These are phyloP conservation scores for Glossophaga mutica DNA, from an alignment of 2,797 vertebrate species.

Conservation along the genomic window DNA sequence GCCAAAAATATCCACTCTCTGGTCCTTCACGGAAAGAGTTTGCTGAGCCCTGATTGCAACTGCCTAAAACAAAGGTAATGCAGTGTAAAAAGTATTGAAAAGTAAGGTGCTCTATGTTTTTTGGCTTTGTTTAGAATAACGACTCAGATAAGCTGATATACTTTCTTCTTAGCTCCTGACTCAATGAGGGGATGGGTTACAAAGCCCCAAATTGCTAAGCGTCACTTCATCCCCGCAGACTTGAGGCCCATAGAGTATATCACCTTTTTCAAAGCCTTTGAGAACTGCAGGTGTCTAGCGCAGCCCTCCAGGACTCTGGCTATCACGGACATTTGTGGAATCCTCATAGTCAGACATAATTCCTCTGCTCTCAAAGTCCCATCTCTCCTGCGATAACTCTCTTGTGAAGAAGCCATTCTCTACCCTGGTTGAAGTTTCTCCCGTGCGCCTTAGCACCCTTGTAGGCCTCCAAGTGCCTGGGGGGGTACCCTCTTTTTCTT, in stretches of 20 bases:
- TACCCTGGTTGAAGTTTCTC: background rate
- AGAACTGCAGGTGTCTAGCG: background rate
- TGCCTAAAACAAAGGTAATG: background rate
- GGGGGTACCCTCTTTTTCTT: background rate
- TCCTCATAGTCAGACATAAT: background rate
- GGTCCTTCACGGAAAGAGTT: background rate
- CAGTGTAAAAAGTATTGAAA: background rate
- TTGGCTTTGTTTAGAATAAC: background rate
- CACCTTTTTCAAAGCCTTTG: background rate
- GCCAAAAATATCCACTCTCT: background rate
- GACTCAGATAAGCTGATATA: background rate
- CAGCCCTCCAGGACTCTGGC: background rate
- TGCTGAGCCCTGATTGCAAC: background rate
- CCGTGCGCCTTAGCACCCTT: accelerated
- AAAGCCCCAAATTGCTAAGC: background rate
- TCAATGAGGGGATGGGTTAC: background rate
- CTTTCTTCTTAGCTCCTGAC: background rate
- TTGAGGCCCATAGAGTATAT: background rate
- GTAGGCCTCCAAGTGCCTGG: too few species aligned
- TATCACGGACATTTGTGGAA: background rate
- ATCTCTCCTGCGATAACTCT: accelerated
- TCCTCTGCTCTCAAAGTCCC: background rate
- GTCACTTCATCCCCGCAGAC: background rate
- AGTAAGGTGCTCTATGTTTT: background rate
- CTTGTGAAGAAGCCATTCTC: background rate